Percentiles rank a stretch among this genome's conserved stretches.
phyloP scores from a whole-genome alignment of 2,113 vertebrate species.

The Regulus satrapa region DNA sequence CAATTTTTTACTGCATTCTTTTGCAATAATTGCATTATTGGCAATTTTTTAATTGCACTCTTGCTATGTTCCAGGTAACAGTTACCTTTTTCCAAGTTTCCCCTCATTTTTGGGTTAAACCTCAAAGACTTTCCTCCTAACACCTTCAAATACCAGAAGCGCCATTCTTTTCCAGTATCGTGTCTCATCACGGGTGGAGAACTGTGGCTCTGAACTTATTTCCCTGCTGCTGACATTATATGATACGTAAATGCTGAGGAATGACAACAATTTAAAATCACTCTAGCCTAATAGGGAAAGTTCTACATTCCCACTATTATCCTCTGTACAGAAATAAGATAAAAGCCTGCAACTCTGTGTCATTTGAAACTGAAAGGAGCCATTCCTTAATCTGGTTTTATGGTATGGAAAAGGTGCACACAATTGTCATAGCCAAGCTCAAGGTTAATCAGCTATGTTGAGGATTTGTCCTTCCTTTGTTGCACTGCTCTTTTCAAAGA shows the following conservation, averaged over 20 bases:
- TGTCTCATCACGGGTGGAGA: not conserved
- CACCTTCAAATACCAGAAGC: not conserved
- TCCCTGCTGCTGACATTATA: not conserved
- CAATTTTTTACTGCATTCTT: too few species aligned
- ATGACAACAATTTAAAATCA: not conserved
- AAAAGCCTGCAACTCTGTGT: not conserved
- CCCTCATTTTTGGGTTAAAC: not conserved
- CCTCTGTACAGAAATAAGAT: not conserved
- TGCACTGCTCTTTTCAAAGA: not conserved
- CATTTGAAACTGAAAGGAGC: not conserved
- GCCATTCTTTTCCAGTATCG: not conserved
- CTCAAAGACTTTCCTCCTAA: not conserved
- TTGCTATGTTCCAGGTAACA: rapidly evolving
- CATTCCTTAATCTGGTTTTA: not conserved
- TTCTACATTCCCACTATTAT: not conserved
- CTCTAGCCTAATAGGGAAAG: not conserved
- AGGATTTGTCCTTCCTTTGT: not conserved
- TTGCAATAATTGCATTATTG: too few species aligned
- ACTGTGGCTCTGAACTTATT: not conserved
- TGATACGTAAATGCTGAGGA: not conserved
- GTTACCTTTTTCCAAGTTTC: not conserved
- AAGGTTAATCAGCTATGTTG: not conserved
- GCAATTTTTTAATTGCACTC: not conserved
- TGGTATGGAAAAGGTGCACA: not conserved
- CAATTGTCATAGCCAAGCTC: not conserved